Evolutionary conservation across 2,797 vertebrate species (phyloP), one percentile per base, ranked within the genome.

Genomic region (Macroramphosus scolopax): DNA sequence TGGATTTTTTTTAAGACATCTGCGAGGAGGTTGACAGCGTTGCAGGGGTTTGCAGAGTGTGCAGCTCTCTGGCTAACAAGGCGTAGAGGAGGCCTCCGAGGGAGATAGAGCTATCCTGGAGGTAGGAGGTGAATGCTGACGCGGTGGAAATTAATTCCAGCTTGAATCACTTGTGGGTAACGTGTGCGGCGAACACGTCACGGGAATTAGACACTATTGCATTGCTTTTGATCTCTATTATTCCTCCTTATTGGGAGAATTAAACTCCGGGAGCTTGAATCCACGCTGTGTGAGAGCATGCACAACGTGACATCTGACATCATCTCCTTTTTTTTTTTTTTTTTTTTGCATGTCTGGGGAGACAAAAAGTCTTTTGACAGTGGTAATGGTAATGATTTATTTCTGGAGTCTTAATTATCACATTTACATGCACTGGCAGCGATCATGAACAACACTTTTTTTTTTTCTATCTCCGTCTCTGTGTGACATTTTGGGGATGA

Each of bases 11-110:
- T n/a, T n/a, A n/a, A 77, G 77, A 80, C 75, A 59, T 66, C 69
- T 75, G 63, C 53, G 54, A 74, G 60, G 68, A 57, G 68, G 72
- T 44, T 75, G 78, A 79, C 83, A 77, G 77, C 55, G 70, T 78
- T 80, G 84, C 82, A 69, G 62, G 75, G n/a, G 62, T 82, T 59
- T 69, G 82, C 82, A 80, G 68, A 85, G 77, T 18, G 30, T 46
- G 63, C 55, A 68, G 67, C 68, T 71, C 43, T 67, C 60, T 56
- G 68, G 58, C 65, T 82, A 84, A 84, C 81, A 81, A 83, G 79
- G 77, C 47, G 12, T 68, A 25, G 57, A 62, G 48, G 12, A 42
- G 39, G 50, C 59, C 77, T 73, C 61, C 0, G 16, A 72, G 77
- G 74, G n/a, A 72, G 78, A 63, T 12, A 50, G 45, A 66, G 63